Evolutionary conservation across 2,113 vertebrate species (phyloP).

Genomic region (Nansenia antarctica): DNA sequence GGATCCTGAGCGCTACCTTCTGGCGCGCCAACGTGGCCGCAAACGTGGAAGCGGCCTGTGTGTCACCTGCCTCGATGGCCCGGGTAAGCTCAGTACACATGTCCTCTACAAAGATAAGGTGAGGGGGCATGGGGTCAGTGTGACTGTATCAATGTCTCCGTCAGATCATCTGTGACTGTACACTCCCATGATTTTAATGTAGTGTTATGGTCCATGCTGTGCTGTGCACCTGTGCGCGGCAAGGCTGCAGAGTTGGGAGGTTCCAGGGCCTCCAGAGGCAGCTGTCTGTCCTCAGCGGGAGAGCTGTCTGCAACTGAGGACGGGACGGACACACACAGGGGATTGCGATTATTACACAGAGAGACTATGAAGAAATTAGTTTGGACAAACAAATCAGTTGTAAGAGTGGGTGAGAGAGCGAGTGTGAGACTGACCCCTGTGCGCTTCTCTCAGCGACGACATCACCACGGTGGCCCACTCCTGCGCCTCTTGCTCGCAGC

Average conservation of each 20-base stretch:
- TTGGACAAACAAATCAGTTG: neutral
- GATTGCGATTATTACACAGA: neutral
- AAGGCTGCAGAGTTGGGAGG: slow-evolving; percentile 55
- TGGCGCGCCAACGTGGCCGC: slow-evolving; percentile 77
- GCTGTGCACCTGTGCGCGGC: slow-evolving; percentile 56
- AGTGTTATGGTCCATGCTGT: no score
- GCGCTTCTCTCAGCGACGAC: slow-evolving; percentile 81
- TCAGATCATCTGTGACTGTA: no score
- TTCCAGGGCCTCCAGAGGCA: slow-evolving; percentile 27
- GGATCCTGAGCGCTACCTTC: slow-evolving; percentile 74
- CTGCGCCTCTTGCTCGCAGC: slow-evolving; percentile 83
- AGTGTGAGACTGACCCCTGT: slow-evolving; percentile 74
- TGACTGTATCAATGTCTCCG: no score
- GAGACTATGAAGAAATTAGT: neutral
- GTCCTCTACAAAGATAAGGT: slow-evolving; percentile 72
- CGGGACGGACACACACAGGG: neutral
- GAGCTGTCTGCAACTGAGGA: slow-evolving; percentile 64
- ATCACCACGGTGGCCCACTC: slow-evolving; percentile 84
- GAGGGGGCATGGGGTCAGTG: neutral
- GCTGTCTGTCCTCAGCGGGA: slow-evolving; percentile 40
- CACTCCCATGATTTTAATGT: no score
- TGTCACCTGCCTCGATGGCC: slow-evolving; percentile 81
- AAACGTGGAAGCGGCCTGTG: slow-evolving; percentile 71
- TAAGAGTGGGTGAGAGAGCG: neutral
- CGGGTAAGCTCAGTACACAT: slow-evolving; percentile 74